Percentiles rank a stretch among this genome's conserved stretches.
phyloP scores from a whole-genome alignment of 2,113 vertebrate genomes.

The Xiphias gladius region DNA sequence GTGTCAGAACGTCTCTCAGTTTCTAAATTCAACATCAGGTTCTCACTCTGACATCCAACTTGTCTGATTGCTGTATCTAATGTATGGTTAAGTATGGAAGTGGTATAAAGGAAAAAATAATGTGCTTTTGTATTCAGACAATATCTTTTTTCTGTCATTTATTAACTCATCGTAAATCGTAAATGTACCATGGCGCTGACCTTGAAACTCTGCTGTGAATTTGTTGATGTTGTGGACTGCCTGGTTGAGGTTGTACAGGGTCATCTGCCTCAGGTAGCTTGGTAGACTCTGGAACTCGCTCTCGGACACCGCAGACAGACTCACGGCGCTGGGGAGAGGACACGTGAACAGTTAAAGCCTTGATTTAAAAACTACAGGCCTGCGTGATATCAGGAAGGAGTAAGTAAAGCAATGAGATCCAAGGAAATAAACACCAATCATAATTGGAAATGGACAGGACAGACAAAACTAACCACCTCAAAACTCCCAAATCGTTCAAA shows the following conservation, averaged over 20 bases:
- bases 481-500: background rate
- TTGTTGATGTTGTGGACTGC: constrained; percentile 77
- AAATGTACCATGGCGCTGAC: constrained; percentile 48
- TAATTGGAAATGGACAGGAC: background rate
- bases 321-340: constrained; percentile 25
- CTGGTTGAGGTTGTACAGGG: constrained; percentile 78
- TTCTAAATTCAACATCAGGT: no score
- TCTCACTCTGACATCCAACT: no score
- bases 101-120: no score
- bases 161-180: no score
- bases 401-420: background rate
- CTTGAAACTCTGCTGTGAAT: constrained; percentile 45
- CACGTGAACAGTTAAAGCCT: background rate
- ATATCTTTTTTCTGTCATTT: no score
- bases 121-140: no score
- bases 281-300: constrained; percentile 78
- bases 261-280: constrained; percentile 79
- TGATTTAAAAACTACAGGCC: background rate
- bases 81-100: background rate
- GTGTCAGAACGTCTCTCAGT: background rate
- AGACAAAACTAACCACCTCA: no score
- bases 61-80: no score
- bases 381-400: background rate
- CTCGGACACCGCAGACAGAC: constrained; percentile 68
- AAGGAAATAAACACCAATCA: background rate